These are phyloP conservation scores for Aelia acuminata DNA, from an alignment of 2,888 invertebrate genomes.

Conservation along the genomic window DNA sequence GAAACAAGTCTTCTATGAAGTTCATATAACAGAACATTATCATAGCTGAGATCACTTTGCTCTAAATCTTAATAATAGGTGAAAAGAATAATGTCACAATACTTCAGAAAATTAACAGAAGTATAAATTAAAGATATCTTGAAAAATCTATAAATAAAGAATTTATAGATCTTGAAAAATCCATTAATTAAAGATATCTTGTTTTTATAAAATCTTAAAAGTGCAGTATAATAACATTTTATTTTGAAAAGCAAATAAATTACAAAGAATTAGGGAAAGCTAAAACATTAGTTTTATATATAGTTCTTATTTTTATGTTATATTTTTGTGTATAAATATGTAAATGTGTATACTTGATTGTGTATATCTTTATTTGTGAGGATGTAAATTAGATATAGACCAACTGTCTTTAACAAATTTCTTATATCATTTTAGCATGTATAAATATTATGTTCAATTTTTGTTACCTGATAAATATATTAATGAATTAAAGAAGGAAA, in stretches of 20 bases:
- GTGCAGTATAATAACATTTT: background rate
- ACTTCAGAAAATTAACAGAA: background rate
- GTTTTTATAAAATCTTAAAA: background rate
- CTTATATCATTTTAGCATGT: background rate
- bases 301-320: background rate
- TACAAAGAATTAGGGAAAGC: background rate
- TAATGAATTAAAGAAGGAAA: background rate
- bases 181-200: background rate
- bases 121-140: background rate
- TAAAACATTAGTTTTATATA: background rate
- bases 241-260: background rate
- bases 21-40: background rate
- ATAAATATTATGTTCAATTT: conserved; percentile 13
- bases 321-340: background rate
- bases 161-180: too few species aligned
- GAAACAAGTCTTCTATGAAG: background rate
- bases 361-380: background rate
- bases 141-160: too few species aligned
- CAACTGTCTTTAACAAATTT: background rate
- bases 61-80: background rate
- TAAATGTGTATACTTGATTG: conserved; percentile 10
- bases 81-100: background rate
- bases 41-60: background rate
- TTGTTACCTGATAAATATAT: conserved; percentile 19
- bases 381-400: conserved; percentile 2